phyloP scores from a whole-genome alignment of 2,888 invertebrate species.

The Leptura quadrifasciata region DNA sequence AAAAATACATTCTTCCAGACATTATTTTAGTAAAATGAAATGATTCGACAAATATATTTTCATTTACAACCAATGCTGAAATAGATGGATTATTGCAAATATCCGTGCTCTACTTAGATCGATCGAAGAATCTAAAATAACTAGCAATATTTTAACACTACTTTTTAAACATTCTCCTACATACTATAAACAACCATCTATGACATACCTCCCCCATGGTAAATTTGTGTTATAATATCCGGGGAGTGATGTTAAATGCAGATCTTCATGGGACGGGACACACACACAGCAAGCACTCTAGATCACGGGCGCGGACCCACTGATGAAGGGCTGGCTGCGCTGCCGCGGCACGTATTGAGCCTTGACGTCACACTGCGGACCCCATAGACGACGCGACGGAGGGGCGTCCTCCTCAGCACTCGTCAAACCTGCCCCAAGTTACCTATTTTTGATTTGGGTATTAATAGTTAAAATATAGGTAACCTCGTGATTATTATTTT shows the following conservation, averaged over 20 bases:
- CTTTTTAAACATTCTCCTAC: constrained; percentile 17
- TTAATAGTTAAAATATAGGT: constrained; percentile 22
- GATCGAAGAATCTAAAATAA: constrained; percentile 1
- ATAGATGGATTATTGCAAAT: neutral
- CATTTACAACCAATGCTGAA: neutral
- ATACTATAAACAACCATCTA: constrained; percentile 29
- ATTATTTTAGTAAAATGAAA: neutral
- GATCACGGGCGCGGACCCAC: constrained; percentile 67
- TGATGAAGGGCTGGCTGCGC: constrained; percentile 69
- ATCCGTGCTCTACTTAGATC: constrained; percentile 20
- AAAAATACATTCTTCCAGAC: neutral
- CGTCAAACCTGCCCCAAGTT: constrained; percentile 56
- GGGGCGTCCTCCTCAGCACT: constrained; percentile 39
- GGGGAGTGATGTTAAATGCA: constrained; percentile 68
- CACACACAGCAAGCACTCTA: constrained; percentile 75
- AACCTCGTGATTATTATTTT: neutral
- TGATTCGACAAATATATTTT: neutral
- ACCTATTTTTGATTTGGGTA: constrained; percentile 39
- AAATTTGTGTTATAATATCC: constrained; percentile 60
- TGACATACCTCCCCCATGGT: constrained; percentile 72
- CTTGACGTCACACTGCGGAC: constrained; percentile 81
- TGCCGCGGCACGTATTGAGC: constrained; percentile 75
- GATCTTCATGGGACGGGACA: constrained; percentile 72
- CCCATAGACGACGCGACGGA: constrained; percentile 44
- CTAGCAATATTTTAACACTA: constrained; percentile 27